Percentiles rank a stretch among this genome's conserved stretches.
Conservation (phyloP, 2,113 vertebrate genomes). For the Onychorhynchus coronatus region DNA sequence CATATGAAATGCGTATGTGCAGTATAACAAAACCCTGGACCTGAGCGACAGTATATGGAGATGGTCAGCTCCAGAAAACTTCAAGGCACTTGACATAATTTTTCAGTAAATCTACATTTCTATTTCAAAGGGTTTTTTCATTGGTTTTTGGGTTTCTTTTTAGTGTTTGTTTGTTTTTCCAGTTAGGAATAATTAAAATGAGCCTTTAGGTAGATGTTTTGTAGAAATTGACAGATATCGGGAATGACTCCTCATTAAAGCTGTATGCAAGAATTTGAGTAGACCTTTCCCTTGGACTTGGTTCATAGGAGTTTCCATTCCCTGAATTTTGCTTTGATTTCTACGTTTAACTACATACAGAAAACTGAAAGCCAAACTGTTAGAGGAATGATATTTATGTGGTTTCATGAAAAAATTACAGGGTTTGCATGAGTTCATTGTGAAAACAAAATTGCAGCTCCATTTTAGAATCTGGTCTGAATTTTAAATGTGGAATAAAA, state of each 20-base stretch:
- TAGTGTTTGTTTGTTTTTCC: neutral
- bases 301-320: slow-evolving; percentile 34
- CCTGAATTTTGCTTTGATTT: slow-evolving; percentile 20
- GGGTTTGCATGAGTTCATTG: neutral
- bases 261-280: neutral
- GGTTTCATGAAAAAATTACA: neutral
- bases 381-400: neutral
- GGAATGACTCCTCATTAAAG: slow-evolving; percentile 10
- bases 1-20: neutral
- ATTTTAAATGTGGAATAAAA: neutral
- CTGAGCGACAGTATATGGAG: neutral
- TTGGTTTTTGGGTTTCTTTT: neutral
- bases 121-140: neutral
- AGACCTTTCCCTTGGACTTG: slow-evolving; percentile 23
- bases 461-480: neutral
- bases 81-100: neutral
- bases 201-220: neutral
- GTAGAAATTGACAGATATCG: neutral
- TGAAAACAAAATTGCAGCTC: slow-evolving; percentile 8
- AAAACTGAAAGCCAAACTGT: neutral
- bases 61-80: neutral
- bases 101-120: neutral
- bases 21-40: neutral
- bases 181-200: neutral
- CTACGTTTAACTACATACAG: neutral